phyloP scores from a whole-genome alignment of 1,140 invertebrate species.

The Idris sp. region DNA sequence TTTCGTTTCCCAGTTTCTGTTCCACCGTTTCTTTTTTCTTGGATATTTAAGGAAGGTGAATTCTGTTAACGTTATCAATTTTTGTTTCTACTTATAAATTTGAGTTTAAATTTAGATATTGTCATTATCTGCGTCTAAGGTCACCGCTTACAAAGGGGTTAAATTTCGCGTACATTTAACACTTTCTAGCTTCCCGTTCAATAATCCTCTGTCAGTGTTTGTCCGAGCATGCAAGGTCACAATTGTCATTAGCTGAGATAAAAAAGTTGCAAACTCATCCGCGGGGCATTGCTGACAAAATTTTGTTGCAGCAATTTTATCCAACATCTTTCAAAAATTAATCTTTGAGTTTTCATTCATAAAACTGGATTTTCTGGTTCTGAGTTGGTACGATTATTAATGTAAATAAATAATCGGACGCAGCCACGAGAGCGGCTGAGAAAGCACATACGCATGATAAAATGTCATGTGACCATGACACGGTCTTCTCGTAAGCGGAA shows the following conservation, averaged over 20 bases:
- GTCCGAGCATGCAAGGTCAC: slow-evolving; percentile 43
- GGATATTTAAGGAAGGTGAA: no score
- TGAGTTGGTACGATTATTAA: slow-evolving; percentile 9
- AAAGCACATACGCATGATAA: slow-evolving; percentile 46
- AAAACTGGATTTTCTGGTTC: no score
- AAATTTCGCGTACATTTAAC: slow-evolving; percentile 53
- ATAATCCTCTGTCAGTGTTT: slow-evolving; percentile 42
- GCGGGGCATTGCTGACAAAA: no score
- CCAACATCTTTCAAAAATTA: no score
- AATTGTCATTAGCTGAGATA: slow-evolving; percentile 40
- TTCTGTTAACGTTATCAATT: no score
- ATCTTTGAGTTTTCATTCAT: no score
- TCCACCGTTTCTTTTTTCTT: no score
- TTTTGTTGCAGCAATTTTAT: background rate
- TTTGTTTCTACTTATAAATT: no score
- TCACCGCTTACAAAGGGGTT: slow-evolving; percentile 58
- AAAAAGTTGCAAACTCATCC: slow-evolving; percentile 10
- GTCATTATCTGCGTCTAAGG: no score
- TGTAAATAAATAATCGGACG: background rate
- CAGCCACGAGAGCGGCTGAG: slow-evolving; percentile 13
- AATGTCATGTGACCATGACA: slow-evolving; percentile 58
- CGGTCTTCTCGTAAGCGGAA: slow-evolving; percentile 51
- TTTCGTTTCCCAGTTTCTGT: no score
- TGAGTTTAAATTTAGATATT: no score
- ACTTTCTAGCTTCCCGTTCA: slow-evolving; percentile 34